Base-by-base conservation (phyloP, 2,888 invertebrate genomes). In the Agelastica alni region DNA sequence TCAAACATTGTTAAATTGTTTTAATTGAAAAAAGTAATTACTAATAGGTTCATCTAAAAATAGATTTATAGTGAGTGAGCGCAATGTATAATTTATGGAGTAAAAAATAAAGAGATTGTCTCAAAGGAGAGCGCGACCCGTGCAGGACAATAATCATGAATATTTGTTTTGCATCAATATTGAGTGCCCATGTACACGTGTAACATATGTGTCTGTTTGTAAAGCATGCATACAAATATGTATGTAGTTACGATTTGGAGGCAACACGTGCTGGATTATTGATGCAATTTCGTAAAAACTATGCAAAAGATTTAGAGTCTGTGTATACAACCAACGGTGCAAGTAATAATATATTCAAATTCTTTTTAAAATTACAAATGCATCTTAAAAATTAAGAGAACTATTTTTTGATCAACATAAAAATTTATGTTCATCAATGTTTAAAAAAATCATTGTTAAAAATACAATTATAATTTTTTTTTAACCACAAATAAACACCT, bases 221-320 rank as follows among this genome's bases (percentile, higher is more conserved):
- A 56, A 54, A 59, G 52, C 56, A 56, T 56, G 59, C 56, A 59
- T 59, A 54, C 56, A 56, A 59, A 53, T 49, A 37, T 34, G n/a
- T n/a, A n/a, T n/a, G 42, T 51, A 47, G 45, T 53, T 39, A 45
- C 32, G 41, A 53, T 58, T 55, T 45, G 30, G 28, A 34, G 34
- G 32, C 45, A 45, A 52, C 54, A 54, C 47, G 39, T 53, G 53
- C 46, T 42, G 45, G 36, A 46, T 43, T 53, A 57, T 57, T 53
- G 53, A 46, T 53, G 49, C 42, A 47, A 48, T 49, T 51, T 51
- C 16, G 32, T 49, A 34, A 43, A 53, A 57, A 53, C 44, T 47
- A 46, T 42, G 17, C 47, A 56, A 46, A 51, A 36, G 26, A 17
- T 39, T 5, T 5, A 5, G 37, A 20, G 20, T 5, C 7, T 39